Conservation (phyloP, 2,113 vertebrate species). For the Cynoglossus semilaevis region DNA sequence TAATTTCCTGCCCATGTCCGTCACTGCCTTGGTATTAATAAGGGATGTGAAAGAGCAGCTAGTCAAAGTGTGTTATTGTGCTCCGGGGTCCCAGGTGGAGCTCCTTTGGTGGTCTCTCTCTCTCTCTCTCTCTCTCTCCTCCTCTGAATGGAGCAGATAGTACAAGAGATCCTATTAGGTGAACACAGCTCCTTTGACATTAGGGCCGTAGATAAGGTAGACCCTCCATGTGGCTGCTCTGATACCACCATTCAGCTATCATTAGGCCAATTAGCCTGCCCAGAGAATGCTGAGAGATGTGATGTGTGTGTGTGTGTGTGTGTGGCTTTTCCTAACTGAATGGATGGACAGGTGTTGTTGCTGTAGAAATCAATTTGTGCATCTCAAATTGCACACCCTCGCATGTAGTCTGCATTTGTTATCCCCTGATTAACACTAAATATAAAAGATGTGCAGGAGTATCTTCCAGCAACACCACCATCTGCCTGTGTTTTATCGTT, state of each 20-base stretch:
- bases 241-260: slow-evolving; percentile 37
- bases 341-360: slow-evolving; percentile 54
- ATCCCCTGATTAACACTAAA: slow-evolving; percentile 31
- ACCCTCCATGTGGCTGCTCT: slow-evolving; percentile 37
- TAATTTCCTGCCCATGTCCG: slow-evolving; percentile 23
- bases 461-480: no score
- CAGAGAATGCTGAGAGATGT: slow-evolving; percentile 27
- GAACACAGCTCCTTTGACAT: slow-evolving; percentile 35
- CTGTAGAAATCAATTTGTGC: slow-evolving; percentile 16
- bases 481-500: no score
- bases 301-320: slow-evolving; percentile 12
- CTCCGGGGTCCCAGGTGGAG: slow-evolving; percentile 45
- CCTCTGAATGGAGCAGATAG: slow-evolving; percentile 3
- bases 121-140: no score
- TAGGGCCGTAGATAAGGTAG: slow-evolving; percentile 38
- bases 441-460: slow-evolving; percentile 28
- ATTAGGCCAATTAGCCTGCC: slow-evolving; percentile 47
- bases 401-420: slow-evolving; percentile 25
- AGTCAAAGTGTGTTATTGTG: slow-evolving; percentile 45
- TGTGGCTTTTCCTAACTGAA: slow-evolving; percentile 27
- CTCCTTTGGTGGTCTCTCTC: slow-evolving; percentile 48
- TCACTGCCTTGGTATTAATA: slow-evolving; percentile 44
- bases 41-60: slow-evolving; percentile 17
- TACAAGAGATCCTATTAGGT: slow-evolving; percentile 37
- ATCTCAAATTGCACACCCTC: slow-evolving; percentile 13